phyloP scores from a whole-genome alignment of 2,888 invertebrate genomes.

The Rotaria socialis region DNA sequence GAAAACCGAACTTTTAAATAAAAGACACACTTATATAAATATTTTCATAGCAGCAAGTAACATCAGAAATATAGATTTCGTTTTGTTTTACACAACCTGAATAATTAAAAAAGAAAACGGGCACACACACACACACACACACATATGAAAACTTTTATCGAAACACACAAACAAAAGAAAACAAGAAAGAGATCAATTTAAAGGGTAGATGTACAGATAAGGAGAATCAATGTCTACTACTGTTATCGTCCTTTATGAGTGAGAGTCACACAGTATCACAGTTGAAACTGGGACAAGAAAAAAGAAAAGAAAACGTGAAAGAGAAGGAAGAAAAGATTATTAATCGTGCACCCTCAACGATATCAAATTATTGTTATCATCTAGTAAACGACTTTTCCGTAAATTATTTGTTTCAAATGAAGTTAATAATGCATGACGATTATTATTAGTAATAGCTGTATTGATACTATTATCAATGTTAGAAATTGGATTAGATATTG shows the following conservation, averaged over 20 bases:
- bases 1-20: background rate
- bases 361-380: background rate
- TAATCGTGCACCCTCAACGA: background rate
- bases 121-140: background rate
- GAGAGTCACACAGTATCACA: constrained; percentile 9
- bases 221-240: constrained; percentile 5
- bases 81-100: constrained; percentile 9
- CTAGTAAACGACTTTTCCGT: background rate
- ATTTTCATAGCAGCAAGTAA: constrained; percentile 24
- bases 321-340: background rate
- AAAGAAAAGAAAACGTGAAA: background rate
- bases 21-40: background rate
- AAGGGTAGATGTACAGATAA: background rate
- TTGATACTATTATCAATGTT: background rate
- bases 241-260: background rate
- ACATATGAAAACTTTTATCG: background rate
- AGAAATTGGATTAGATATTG: background rate
- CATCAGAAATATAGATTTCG: background rate
- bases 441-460: background rate
- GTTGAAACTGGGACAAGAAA: constrained; percentile 2
- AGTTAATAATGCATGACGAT: background rate
- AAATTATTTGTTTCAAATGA: background rate
- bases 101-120: background rate
- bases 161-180: background rate
- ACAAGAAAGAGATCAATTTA: background rate